Conservation (phyloP, 2,888 invertebrate species). For the Diaphora mendica region DNA sequence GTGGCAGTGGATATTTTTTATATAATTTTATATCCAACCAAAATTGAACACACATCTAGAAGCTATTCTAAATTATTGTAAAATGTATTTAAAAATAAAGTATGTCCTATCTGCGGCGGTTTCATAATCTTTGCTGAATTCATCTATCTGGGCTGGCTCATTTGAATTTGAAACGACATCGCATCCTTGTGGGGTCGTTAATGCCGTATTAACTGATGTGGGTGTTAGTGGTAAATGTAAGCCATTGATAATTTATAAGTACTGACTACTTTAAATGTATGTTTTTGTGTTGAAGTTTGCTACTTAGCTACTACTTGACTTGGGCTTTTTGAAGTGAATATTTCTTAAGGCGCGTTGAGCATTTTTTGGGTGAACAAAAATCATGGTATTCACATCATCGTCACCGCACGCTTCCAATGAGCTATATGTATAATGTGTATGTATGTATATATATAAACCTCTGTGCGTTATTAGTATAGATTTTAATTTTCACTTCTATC, state of each 20-base stretch:
- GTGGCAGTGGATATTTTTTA: no score
- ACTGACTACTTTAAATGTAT: constrained; percentile 10
- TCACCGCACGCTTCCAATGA: no score
- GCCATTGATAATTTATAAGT: constrained; percentile 19
- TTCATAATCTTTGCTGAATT: constrained; percentile 29
- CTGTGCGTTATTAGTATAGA: no score
- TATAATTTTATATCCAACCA: no score
- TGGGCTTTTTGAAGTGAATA: background rate
- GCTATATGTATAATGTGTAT: no score
- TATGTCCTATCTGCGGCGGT: background rate
- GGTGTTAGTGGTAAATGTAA: constrained; percentile 17
- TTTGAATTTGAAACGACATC: constrained; percentile 53
- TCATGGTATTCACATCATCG: no score
- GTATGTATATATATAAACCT: no score
- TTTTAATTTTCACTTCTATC: no score
- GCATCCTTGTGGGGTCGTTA: constrained; percentile 26
- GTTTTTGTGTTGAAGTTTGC: constrained; percentile 4
- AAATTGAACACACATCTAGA: no score
- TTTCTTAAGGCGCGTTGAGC: no score
- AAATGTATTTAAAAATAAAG: background rate
- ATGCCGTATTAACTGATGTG: constrained; percentile 23
- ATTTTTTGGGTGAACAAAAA: no score
- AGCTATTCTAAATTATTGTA: no score
- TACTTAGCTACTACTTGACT: background rate
- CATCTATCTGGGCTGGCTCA: constrained; percentile 39